Evolutionary conservation across 2,888 invertebrate genomes (phyloP), one percentile per base, ranked within the genome.

Genomic region (Drosophila heteroneura): DNA sequence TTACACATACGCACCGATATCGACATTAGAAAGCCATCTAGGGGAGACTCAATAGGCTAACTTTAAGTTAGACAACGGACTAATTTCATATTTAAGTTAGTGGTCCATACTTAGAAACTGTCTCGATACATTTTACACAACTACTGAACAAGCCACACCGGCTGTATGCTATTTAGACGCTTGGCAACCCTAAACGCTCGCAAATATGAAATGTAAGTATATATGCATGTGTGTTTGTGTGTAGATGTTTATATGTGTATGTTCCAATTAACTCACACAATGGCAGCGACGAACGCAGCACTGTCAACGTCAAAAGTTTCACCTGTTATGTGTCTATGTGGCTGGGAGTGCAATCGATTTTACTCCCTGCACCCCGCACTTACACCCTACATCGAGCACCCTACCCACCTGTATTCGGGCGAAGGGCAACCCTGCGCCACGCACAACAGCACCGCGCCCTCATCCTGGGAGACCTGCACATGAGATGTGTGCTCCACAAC

Each of bases 401-500:
- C 35, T 66, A 91, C 93, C 94, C 94, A 96, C 97, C 96, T 95
- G 94, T 96, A 95, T 94, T 96, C 96, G n/a, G 97, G 96, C 51
- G 96, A 94, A 68, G 97, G 97, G 93, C 96, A 96, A 66, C 96
- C 96, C 92, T 96, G 96, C n/a, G 97, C 96, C 53, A 96, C 95
- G 93, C 97, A 97, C 74, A 97, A 94, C 79, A 97, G 93, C 65
- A 96, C 96, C 9, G 96, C 96, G 63, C 96, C 96, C 92, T 96
- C 96, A 82, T 96, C 96, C 92, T 96, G 96, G 59, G 95, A 95
- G 57, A 96, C 96, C 82, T 95, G 95, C 37, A 96, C 95, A 79
- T 95, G 95, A 61, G 95, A 95, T 56, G 96, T 95, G 92, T 96
- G 96, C 90, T 96, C 96, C 80, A 96, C 95, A 82, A 96, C 96